Conservation (phyloP, 1,140 invertebrate genomes). For the Zophobas morio region DNA sequence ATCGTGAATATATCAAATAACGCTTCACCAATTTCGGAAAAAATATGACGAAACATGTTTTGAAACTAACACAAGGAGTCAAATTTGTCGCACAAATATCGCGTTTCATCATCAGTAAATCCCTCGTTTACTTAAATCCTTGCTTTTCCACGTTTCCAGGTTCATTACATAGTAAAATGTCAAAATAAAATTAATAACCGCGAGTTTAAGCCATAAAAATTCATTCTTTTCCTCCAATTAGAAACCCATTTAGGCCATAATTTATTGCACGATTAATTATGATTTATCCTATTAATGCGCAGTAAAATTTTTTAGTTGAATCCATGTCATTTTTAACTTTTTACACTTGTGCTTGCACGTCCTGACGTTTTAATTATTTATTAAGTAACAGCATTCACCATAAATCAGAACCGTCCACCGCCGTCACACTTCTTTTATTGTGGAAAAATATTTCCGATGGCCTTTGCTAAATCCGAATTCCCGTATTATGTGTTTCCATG, state of each 20-base stretch:
- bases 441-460: not conserved
- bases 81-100: not conserved
- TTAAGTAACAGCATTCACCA: not conserved
- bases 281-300: not conserved
- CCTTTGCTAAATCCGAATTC: not conserved
- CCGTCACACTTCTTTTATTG: constrained; percentile 3
- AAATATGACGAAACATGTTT: not conserved
- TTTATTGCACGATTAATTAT: constrained; percentile 11
- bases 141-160: not conserved
- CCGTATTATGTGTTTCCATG: not conserved
- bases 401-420: not conserved
- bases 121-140: not conserved
- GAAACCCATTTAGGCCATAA: not conserved
- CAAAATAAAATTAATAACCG: constrained; percentile 14
- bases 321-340: not conserved
- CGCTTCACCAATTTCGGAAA: not conserved
- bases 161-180: not conserved
- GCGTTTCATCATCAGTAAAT: not conserved
- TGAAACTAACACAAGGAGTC: too few species aligned
- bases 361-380: not conserved
- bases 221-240: constrained; percentile 3
- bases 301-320: not conserved
- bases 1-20: not conserved
- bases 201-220: not conserved
- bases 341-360: not conserved